Conservation (phyloP, 2,113 vertebrate genomes). For the Nothocercus julius region DNA sequence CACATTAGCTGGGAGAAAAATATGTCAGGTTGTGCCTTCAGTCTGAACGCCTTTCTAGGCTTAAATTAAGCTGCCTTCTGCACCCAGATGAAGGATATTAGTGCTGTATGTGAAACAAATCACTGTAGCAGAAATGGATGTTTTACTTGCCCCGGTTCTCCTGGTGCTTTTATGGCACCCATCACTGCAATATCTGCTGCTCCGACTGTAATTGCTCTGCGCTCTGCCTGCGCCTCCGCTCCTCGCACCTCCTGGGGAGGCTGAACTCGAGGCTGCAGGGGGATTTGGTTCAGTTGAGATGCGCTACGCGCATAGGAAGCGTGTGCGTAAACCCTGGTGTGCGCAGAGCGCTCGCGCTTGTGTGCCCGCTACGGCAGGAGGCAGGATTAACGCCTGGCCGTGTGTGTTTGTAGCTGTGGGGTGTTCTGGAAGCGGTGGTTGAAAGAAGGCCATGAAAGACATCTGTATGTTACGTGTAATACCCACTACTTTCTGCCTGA, state of each 20-base stretch:
- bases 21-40: not conserved
- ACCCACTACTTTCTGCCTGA: not conserved
- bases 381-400: not conserved
- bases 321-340: slow-evolving; percentile 38
- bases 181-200: slow-evolving; percentile 5
- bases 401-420: not conserved
- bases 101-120: slow-evolving; percentile 29
- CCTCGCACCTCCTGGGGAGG: not conserved
- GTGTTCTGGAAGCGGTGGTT: not conserved
- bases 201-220: slow-evolving; percentile 4
- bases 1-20: slow-evolving; percentile 5
- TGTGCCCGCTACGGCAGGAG: not conserved
- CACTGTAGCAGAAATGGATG: slow-evolving; percentile 26
- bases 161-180: slow-evolving; percentile 3
- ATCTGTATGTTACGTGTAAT: not conserved
- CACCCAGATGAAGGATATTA: not conserved
- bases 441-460: not conserved
- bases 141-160: slow-evolving; percentile 6
- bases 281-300: too few species aligned
- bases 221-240: not conserved
- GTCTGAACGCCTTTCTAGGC: slow-evolving; percentile 23
- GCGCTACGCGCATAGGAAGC: not conserved
- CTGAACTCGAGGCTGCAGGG: too few species aligned
- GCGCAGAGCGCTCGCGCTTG: slow-evolving; percentile 24
- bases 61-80: slow-evolving; percentile 30